Base-by-base conservation (phyloP, 1,140 invertebrate species). In the Brachionus calyciflorus region DNA sequence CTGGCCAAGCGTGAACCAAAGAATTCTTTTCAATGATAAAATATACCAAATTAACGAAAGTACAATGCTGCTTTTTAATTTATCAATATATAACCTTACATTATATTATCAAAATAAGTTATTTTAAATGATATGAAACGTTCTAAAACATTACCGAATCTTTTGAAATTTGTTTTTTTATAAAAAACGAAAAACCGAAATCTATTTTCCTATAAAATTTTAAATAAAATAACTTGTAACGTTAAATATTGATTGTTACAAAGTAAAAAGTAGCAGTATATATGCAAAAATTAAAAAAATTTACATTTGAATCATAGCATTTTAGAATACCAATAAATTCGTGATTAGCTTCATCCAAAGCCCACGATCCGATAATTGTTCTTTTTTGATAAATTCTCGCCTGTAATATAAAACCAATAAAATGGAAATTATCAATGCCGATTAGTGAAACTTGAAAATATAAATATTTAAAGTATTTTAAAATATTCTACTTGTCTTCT, bases 1-100 rank as follows among this genome's bases (percentile, higher is more conserved):
- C 46, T 51, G 69, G 69, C 69, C 69, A 73, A 24, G 69, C 46
- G 33, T 73, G 69, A 33, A 73, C 69, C 17, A 73, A 51, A 10
- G 69, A 40, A 40, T 73, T 55, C 69, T 73, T 33, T 51, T 41
- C 19, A 73, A 51, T n/a, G 37, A 30, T 44, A 24, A 3, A n/a
- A n/a, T n/a, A n/a, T n/a, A n/a, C n/a, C n/a, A n/a, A n/a, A n/a
- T n/a, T n/a, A n/a, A n/a, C n/a, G n/a, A n/a, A n/a, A n/a, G n/a
- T n/a, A n/a, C n/a, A n/a, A n/a, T n/a, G n/a, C n/a, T n/a, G n/a
- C n/a, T n/a, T n/a, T n/a, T n/a, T n/a, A n/a, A n/a, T n/a, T n/a
- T n/a, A n/a, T n/a, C n/a, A n/a, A n/a, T n/a, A n/a, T n/a, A n/a
- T n/a, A n/a, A n/a, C n/a, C n/a, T n/a, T n/a, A n/a, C n/a, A n/a